A percentile compares a stretch with the other conserved stretches of the same genome.
Evolutionary conservation across 2,113 vertebrate genomes (phyloP).

Genomic region (Daphoenositta chrysoptera): DNA sequence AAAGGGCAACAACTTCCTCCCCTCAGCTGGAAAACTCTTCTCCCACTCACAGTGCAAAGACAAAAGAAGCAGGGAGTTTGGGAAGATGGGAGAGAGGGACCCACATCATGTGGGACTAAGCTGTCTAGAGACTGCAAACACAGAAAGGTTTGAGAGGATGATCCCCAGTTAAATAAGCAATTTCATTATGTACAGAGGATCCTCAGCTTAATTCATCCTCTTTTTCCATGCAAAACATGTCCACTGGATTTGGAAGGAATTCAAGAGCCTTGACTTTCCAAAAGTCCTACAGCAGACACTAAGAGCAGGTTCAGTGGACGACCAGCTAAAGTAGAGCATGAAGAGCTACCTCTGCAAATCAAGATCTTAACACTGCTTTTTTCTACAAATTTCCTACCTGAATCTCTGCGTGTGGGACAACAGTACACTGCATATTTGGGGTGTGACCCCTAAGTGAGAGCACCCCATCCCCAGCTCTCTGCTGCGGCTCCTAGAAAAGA

Average conservation of each 20-base stretch:
- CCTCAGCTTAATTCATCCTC: not conserved
- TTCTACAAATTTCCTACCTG: not conserved
- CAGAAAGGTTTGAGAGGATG: not conserved
- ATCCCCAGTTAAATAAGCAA: not conserved
- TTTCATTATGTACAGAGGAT: not conserved
- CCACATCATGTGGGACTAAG: not conserved
- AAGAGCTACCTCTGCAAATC: not conserved
- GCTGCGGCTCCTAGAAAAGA: rapidly evolving
- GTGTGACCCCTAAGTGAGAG: not conserved
- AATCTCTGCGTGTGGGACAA: not conserved
- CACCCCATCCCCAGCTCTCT: not conserved
- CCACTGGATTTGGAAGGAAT: not conserved
- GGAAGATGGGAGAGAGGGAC: not conserved
- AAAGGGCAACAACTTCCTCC: not conserved
- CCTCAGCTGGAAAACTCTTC: not conserved
- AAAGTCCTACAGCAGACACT: not conserved
- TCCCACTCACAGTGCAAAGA: not conserved
- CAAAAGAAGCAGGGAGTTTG: not conserved
- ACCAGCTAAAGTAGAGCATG: not conserved
- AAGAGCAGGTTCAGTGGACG: not conserved
- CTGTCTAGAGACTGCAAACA: not conserved
- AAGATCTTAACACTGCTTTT: not conserved
- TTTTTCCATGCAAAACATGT: not conserved
- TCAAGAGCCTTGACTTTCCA: not conserved
- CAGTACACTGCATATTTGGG: rapidly evolving